Evolutionary conservation across 2,888 invertebrate genomes (phyloP).

Genomic region (Agriopis aurantiaria): DNA sequence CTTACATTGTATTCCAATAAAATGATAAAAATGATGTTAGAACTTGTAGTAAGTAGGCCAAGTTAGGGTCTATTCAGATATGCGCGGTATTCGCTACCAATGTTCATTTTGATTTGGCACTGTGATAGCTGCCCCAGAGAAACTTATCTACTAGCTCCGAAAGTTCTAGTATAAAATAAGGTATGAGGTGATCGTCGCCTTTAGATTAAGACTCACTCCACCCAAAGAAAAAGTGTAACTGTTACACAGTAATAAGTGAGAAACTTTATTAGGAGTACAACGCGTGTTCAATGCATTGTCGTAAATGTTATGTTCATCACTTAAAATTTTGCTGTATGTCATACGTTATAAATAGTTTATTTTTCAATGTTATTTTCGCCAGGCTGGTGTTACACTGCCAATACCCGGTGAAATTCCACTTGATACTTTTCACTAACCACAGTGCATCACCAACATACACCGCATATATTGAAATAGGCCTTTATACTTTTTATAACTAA

Average conservation of each 20-base stretch:
- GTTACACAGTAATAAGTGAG: no score
- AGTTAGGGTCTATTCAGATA: not conserved
- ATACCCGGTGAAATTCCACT: not conserved
- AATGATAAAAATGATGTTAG: slow-evolving; percentile 12
- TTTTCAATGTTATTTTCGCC: no score
- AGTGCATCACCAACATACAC: not conserved
- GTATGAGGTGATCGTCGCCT: no score
- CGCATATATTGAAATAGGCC: not conserved
- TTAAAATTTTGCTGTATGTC: no score
- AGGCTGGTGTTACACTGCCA: not conserved
- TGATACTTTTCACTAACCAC: no score
- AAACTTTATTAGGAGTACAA: no score
- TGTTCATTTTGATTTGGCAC: not conserved
- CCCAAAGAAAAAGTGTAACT: no score
- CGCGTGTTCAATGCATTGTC: no score
- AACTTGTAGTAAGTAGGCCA: slow-evolving; percentile 3
- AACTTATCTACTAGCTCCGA: not conserved
- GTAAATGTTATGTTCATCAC: no score
- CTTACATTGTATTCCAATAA: slow-evolving; percentile 18
- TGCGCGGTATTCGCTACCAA: not conserved
- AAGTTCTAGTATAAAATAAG: not conserved
- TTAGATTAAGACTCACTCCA: no score
- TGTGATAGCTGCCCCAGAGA: no score
- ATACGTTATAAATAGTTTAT: no score
- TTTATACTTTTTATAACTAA: slow-evolving; percentile 34